Percentiles rank a stretch among this genome's conserved stretches.
Conservation (phyloP, 1,140 invertebrate species). For the Zaprionus tsacasi region DNA sequence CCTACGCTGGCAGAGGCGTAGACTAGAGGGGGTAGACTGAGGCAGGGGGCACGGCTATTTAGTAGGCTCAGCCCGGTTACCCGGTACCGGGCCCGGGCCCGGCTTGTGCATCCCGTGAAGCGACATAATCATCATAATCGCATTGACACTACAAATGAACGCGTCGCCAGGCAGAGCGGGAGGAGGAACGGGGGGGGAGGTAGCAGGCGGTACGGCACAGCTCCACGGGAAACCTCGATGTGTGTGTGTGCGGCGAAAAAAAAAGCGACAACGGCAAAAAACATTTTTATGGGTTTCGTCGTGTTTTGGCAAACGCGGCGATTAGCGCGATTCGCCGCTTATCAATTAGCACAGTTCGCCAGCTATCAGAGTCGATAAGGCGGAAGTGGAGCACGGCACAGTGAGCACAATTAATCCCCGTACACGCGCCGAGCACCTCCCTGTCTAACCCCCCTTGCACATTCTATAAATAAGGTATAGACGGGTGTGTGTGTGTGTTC, state of each 20-base stretch:
- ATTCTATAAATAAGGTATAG: too few relatives aligned
- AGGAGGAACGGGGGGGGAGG: neutral
- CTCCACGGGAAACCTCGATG: neutral
- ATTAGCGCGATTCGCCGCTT: conserved; percentile 56
- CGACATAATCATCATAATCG: conserved; percentile 72
- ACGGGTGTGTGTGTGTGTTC: too few relatives aligned
- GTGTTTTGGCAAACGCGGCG: conserved; percentile 48
- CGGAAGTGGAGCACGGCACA: conserved; percentile 27
- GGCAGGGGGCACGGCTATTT: neutral
- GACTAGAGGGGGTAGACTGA: too few relatives aligned
- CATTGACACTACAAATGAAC: conserved; percentile 70
- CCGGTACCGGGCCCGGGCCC: neutral
- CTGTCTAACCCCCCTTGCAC: too few relatives aligned
- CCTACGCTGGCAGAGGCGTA: conserved; percentile 57
- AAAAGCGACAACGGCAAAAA: conserved; percentile 18
- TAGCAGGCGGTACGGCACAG: neutral
- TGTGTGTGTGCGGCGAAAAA: neutral
- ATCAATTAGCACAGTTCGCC: conserved; percentile 71
- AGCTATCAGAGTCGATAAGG: conserved; percentile 67
- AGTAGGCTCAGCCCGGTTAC: conserved; percentile 8
- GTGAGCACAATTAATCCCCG: neutral
- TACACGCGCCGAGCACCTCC: too few relatives aligned
- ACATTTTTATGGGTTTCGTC: conserved; percentile 38
- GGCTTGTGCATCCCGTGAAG: conserved; percentile 49
- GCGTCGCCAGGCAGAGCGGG: conserved; percentile 14